Base-by-base conservation (phyloP, 1,140 invertebrate genomes). In the Ditylenchus dipsaci region DNA sequence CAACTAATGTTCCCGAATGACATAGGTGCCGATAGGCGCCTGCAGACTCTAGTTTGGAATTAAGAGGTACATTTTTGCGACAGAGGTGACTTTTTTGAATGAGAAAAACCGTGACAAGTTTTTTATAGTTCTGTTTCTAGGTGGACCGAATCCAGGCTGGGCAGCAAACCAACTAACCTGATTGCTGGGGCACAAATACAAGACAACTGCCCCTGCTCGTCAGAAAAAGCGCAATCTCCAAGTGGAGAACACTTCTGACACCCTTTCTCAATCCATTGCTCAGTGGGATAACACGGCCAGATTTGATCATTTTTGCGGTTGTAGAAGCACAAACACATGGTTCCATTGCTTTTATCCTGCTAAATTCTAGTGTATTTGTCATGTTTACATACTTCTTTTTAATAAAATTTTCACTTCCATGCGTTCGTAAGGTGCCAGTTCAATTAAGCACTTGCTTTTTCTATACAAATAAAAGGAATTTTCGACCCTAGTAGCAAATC, bases 261-360 rank as follows among this genome's bases (percentile, higher is more conserved):
- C 30, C 71, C 65, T 26, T 70, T 56, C 58, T 81, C 78, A 17
- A 60, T 27, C 79, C 79, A 81, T 29, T 68, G 53, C 26, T 78
- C 30, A 7, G 78, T 63, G 33, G 53, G 38, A 67, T 80, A 80
- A 61, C 78, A 80, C 1, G 78, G 78, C 78, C 78, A 80, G 1
- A 80, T 56, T 56, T 75, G 60, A 21, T 76, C 77, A 58, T 79
- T 81, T 58, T 81, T 82, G 57, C 71, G 66, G 67, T 81, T 81
- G 62, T 77, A 81, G 45, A 81, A 82, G 33, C 79, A 82, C 21
- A 82, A 61, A 38, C 78, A 81, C n/a, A 75, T 64, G 21, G 58
- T 43, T 27, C 43, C 68, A 19, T 71, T 71, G 15, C n/a, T 67
- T 17, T 33, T 47, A 63, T 71, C 33, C 69, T 72, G 17, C 7